Percentiles rank a stretch among this genome's conserved stretches.
phyloP scores from a whole-genome alignment of 1,140 invertebrate species.

The Conus ventricosus region DNA sequence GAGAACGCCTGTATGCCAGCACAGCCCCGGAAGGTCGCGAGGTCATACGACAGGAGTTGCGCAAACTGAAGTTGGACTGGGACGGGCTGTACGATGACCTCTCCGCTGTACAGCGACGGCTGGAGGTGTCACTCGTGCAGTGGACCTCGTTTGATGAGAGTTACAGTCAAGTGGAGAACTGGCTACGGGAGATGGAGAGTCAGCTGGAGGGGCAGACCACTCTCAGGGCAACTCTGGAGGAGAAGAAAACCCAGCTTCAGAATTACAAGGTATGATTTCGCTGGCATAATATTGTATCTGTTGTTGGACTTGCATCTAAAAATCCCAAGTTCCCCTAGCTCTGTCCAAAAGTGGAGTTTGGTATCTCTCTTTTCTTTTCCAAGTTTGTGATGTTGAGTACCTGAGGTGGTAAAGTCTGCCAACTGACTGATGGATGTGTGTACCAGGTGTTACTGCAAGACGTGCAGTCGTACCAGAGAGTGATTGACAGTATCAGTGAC shows the following conservation, averaged over 20 bases:
- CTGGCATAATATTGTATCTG: too few relatives aligned
- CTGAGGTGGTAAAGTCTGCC: too few relatives aligned
- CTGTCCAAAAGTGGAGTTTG: too few relatives aligned
- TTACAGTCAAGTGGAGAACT: conserved; percentile 86
- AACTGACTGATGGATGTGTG: neutral
- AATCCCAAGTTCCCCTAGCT: too few relatives aligned
- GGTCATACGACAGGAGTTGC: conserved; percentile 86
- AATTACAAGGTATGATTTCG: conserved; percentile 80
- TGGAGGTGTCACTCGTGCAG: conserved; percentile 80
- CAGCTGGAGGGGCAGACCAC: conserved; percentile 83
- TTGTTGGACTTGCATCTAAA: too few relatives aligned
- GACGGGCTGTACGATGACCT: conserved; percentile 87
- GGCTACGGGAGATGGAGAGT: conserved; percentile 86
- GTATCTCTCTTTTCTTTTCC: too few relatives aligned
- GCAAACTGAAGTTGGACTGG: conserved; percentile 82
- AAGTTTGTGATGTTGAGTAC: too few relatives aligned
- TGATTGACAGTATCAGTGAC: conserved; percentile 87
- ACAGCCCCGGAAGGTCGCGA: conserved; percentile 92
- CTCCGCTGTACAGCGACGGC: conserved; percentile 82
- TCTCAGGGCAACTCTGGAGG: conserved; percentile 91
- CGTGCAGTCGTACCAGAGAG: conserved; percentile 89
- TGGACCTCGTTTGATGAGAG: conserved; percentile 74
- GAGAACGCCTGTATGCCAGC: conserved; percentile 90
- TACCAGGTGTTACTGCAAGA: conserved; percentile 85
- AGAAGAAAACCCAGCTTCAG: conserved; percentile 84